phyloP scores from a whole-genome alignment of 2,113 vertebrate species.

The Picathartes gymnocephalus region DNA sequence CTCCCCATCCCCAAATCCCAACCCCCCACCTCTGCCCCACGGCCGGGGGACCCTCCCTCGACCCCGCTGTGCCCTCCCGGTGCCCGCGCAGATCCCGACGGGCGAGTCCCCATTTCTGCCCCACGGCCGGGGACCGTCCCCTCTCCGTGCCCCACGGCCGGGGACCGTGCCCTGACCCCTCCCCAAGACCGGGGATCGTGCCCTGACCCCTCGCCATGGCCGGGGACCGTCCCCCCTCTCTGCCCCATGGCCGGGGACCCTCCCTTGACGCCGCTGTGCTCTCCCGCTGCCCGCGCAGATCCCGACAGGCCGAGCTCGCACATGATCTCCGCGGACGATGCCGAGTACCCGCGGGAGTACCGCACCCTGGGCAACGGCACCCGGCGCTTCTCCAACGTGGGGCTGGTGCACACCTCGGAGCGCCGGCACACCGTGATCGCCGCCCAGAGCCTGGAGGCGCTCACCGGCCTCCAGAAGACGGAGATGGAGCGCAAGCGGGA shows the following conservation, averaged over 20 bases:
- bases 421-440: conserved; percentile 94
- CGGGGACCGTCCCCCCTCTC: neutral
- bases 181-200: too few relatives aligned
- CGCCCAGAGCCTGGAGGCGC: conserved; percentile 94
- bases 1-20: neutral
- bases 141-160: too few relatives aligned
- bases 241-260: neutral
- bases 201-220: too few relatives aligned
- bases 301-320: conserved; percentile 90
- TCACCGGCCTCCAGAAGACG: conserved; percentile 92
- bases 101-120: too few relatives aligned
- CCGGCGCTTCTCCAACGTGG: conserved; percentile 97
- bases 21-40: neutral
- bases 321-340: conserved; percentile 98
- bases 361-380: conserved; percentile 90
- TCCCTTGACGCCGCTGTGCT: neutral
- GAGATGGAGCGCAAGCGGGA: conserved; percentile 95
- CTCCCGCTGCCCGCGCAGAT: conserved; percentile 73
- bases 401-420: conserved; percentile 95
- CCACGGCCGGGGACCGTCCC: too few relatives aligned
- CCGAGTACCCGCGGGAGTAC: conserved; percentile 96
- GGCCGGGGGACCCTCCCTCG: neutral
- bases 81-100: neutral
- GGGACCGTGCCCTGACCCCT: neutral
- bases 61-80: neutral